Conservation (phyloP, 2,797 vertebrate species). For the Pterois miles region DNA sequence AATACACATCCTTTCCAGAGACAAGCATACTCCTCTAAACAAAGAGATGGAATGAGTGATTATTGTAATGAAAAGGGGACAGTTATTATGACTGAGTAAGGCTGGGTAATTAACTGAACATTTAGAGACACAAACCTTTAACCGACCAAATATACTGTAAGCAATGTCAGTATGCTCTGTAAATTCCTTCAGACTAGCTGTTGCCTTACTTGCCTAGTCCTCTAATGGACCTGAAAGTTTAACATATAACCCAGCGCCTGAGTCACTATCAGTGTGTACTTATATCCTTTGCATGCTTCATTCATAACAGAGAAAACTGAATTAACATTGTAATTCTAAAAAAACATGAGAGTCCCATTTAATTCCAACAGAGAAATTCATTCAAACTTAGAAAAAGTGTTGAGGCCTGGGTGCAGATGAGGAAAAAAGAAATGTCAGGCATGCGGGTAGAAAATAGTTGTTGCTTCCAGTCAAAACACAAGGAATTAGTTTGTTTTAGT, state of each 20-base stretch:
- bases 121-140: not conserved
- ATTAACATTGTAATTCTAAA: not conserved
- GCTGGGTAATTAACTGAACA: not conserved
- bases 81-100: not conserved
- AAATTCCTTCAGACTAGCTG: not conserved
- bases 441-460: not conserved
- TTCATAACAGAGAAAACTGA: not conserved
- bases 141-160: not conserved
- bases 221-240: not conserved
- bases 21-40: constrained; percentile 77
- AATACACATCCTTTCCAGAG: constrained; percentile 84
- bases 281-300: not conserved
- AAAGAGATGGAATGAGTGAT: not conserved
- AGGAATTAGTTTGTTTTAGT: not conserved
- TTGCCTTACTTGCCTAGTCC: not conserved
- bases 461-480: not conserved
- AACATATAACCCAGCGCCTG: not conserved
- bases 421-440: not conserved
- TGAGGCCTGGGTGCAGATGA: not conserved
- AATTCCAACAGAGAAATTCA: not conserved
- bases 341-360: not conserved
- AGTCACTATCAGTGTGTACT: not conserved
- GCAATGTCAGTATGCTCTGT: not conserved
- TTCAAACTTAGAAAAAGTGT: not conserved
- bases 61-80: not conserved